Conservation (phyloP, 2,113 vertebrate species). For the Pseudois nayaur region DNA sequence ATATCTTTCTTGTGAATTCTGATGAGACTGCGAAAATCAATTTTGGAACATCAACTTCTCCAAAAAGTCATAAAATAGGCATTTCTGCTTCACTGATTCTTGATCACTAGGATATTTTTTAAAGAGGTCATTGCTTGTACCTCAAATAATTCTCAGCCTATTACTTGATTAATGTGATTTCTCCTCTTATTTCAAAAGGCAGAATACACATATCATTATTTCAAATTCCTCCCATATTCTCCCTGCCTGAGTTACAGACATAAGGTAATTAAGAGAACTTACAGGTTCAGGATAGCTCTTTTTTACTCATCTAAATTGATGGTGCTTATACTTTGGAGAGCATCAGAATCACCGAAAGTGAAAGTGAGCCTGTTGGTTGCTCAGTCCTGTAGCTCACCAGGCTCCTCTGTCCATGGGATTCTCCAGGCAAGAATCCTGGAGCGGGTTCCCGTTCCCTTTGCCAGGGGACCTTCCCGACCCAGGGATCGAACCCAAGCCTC, state of each 20-base stretch:
- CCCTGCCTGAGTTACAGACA: neutral
- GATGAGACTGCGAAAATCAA: slow-evolving; percentile 42
- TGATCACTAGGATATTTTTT: slow-evolving; percentile 46
- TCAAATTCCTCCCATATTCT: neutral
- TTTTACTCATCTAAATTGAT: neutral
- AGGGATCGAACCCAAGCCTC: neutral
- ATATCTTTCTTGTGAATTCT: slow-evolving; percentile 45
- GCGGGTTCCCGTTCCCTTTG: neutral
- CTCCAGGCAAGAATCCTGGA: neutral
- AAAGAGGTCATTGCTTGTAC: slow-evolving; percentile 39
- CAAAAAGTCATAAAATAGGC: slow-evolving; percentile 57
- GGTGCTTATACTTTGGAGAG: neutral
- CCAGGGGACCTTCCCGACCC: neutral
- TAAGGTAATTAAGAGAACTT: neutral
- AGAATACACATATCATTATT: neutral
- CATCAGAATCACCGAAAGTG: neutral
- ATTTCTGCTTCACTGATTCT: slow-evolving; percentile 49
- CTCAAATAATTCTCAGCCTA: slow-evolving; percentile 31
- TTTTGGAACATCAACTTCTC: slow-evolving; percentile 56
- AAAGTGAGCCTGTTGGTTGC: neutral
- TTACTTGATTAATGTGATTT: neutral
- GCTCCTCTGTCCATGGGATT: neutral
- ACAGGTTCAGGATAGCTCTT: neutral
- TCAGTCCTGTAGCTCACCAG: neutral
- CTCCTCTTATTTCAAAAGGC: neutral